Evolutionary conservation across 2,797 vertebrate species (phyloP).

Genomic region (Adrianichthys oophorus): DNA sequence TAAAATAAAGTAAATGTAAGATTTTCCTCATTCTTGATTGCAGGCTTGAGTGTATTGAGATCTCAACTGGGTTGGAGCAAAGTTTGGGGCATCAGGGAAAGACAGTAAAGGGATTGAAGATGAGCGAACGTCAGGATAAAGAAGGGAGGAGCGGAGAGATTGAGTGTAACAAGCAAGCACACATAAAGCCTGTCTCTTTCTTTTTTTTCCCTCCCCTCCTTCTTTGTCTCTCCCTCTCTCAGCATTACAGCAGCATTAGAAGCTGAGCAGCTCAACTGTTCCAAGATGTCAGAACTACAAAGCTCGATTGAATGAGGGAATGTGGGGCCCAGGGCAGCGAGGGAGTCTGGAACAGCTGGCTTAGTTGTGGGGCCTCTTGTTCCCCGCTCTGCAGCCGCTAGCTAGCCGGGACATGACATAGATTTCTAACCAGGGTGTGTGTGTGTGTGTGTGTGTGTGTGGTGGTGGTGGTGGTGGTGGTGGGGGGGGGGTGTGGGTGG

Average conservation of each 20-base stretch:
- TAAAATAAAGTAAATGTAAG: too few relatives aligned
- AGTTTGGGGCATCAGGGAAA: conserved; percentile 13
- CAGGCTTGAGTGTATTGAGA: not conserved
- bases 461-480: not conserved
- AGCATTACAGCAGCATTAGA: conserved; percentile 77
- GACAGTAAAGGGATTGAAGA: conserved; percentile 67
- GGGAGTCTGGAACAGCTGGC: conserved; percentile 80
- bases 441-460: conserved; percentile 8
- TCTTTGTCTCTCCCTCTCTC: conserved; percentile 53
- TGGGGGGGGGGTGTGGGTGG: conserved; percentile 13
- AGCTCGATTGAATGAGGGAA: conserved; percentile 78
- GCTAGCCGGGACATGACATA: conserved; percentile 73
- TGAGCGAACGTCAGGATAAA: conserved; percentile 46
- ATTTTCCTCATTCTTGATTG: too few relatives aligned
- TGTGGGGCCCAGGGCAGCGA: conserved; percentile 73
- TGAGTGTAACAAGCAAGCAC: conserved; percentile 71
- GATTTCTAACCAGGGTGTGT: conserved; percentile 56
- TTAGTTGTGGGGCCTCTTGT: conserved; percentile 74
- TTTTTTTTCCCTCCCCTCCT: conserved; percentile 39
- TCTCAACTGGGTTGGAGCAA: conserved; percentile 19
- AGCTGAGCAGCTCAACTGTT: conserved; percentile 78
- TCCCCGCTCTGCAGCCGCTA: conserved; percentile 68
- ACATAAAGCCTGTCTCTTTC: conserved; percentile 71
- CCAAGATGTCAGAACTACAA: conserved; percentile 82
- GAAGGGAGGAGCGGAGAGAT: conserved; percentile 54